These are phyloP conservation scores for Cichladusa arquata DNA, from an alignment of 2,113 vertebrate genomes.

Conservation along the genomic window DNA sequence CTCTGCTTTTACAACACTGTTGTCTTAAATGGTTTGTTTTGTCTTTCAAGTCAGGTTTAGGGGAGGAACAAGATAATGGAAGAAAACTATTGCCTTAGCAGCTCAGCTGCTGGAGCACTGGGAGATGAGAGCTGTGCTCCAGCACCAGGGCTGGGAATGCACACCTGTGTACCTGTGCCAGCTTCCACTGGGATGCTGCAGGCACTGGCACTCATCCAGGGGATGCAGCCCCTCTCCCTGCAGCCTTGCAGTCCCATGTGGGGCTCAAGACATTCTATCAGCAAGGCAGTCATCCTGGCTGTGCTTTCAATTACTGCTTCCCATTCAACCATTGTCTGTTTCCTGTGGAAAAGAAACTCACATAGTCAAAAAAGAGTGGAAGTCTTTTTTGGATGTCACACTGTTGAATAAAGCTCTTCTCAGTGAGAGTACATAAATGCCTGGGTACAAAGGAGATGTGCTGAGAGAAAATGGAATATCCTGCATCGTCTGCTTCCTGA, in stretches of 20 bases:
- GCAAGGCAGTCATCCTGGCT: not conserved
- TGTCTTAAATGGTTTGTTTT: slow-evolving; percentile 20
- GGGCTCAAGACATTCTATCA: not conserved
- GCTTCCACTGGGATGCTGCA: not conserved
- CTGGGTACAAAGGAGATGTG: not conserved
- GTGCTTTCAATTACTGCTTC: not conserved
- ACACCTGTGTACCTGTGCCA: not conserved
- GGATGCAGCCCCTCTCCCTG: not conserved
- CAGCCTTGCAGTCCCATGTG: not conserved
- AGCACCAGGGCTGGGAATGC: not conserved
- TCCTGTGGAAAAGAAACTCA: not conserved
- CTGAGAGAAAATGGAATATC: not conserved
- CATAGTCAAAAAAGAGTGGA: not conserved
- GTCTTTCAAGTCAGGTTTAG: slow-evolving; percentile 12
- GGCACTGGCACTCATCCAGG: not conserved
- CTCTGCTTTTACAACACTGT: not conserved
- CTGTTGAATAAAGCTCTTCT: slow-evolving; percentile 25
- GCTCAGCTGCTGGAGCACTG: not conserved
- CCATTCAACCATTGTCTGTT: not conserved
- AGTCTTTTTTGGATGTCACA: not conserved
- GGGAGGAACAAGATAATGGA: not conserved
- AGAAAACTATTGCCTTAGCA: not conserved
- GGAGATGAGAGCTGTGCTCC: not conserved
- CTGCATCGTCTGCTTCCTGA: not conserved
- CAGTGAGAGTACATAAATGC: not conserved